A percentile compares a stretch with the other conserved stretches of the same genome.
Conservation (phyloP, 2,888 invertebrate genomes). For the Diaperis boleti region DNA sequence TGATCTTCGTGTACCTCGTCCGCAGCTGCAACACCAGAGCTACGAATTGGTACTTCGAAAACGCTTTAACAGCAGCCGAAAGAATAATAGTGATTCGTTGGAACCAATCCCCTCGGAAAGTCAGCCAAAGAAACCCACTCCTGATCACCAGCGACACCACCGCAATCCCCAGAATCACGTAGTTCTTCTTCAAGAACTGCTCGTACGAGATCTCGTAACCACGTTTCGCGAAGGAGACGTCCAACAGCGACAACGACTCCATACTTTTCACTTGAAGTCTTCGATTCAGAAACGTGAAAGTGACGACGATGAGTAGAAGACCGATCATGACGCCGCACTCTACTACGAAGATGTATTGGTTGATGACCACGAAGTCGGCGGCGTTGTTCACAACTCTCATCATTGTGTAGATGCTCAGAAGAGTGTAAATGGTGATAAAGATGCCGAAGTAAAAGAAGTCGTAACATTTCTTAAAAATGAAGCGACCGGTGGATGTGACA, state of each 20-base stretch:
- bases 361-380: conserved; percentile 30
- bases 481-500: conserved; percentile 22
- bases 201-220: conserved; percentile 47
- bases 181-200: conserved; percentile 42
- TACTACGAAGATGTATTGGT: conserved; percentile 34
- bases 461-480: conserved; percentile 21
- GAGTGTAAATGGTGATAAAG: conserved; percentile 32
- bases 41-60: conserved; percentile 55
- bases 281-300: conserved; percentile 39
- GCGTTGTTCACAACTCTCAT: conserved; percentile 33
- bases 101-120: conserved; percentile 47
- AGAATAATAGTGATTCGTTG: conserved; percentile 49
- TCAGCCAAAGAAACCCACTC: conserved; percentile 46
- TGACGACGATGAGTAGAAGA: conserved; percentile 32
- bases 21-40: conserved; percentile 49
- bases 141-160: conserved; percentile 27
- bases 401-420: conserved; percentile 39
- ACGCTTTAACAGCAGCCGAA: conserved; percentile 52
- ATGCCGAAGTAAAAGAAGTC: conserved; percentile 45
- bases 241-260: conserved; percentile 47
- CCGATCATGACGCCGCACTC: conserved; percentile 39
- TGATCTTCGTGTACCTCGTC: conserved; percentile 51
- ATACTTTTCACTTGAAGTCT: conserved; percentile 38
- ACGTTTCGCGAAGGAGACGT: conserved; percentile 43
- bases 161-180: conserved; percentile 23